Conservation (phyloP, 2,797 vertebrate species). For the Odontamblyopus rebecca region DNA sequence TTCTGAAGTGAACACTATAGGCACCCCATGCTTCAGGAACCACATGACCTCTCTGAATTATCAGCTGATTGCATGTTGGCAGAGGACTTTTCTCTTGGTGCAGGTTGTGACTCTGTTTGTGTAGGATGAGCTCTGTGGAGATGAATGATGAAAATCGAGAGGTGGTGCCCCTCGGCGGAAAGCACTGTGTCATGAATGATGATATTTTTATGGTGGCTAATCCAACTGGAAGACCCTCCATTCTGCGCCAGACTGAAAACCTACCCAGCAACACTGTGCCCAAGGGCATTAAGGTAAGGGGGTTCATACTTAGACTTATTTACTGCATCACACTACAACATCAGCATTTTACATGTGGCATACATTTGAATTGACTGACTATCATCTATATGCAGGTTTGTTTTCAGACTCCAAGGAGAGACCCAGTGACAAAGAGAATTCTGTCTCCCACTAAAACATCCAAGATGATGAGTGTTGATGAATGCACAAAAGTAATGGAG, state of each 20-base stretch:
- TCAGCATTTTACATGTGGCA: background rate
- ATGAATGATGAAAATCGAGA: conserved; percentile 82
- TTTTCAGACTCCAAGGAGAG: conserved; percentile 92
- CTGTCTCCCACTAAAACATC: conserved; percentile 77
- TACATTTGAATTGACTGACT: conserved; percentile 10
- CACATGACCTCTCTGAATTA: conserved; percentile 46
- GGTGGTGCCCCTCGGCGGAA: conserved; percentile 63
- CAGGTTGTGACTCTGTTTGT: conserved; percentile 30
- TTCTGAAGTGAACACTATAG: background rate
- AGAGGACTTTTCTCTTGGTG: conserved; percentile 7
- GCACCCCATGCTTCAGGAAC: background rate
- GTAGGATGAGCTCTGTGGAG: conserved; percentile 87
- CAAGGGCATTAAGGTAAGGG: conserved; percentile 83
- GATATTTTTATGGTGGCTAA: conserved; percentile 82
- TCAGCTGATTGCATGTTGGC: conserved; percentile 64
- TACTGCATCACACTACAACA: background rate
- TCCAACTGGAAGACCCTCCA: conserved; percentile 84
- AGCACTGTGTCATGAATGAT: conserved; percentile 43
- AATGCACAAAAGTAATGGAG: conserved; percentile 53
- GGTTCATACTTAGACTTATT: background rate
- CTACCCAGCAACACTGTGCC: conserved; percentile 76
- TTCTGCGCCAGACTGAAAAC: conserved; percentile 91
- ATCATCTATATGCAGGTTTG: conserved; percentile 81
- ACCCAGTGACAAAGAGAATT: conserved; percentile 87
- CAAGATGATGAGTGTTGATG: conserved; percentile 66